Evolutionary conservation across 2,888 invertebrate species (phyloP).

Genomic region (Cantharis nigra): DNA sequence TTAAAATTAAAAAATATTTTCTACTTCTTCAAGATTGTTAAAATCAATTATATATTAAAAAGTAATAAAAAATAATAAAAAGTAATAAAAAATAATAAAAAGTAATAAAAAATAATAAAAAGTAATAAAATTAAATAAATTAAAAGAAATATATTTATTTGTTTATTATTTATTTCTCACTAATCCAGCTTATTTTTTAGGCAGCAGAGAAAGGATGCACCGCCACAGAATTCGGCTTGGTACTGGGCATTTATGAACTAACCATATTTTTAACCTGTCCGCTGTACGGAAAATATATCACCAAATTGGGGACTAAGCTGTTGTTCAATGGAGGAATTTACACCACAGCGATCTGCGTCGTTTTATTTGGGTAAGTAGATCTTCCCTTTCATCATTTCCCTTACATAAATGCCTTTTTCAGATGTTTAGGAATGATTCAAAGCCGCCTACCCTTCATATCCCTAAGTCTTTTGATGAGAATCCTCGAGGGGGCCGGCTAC

Average conservation of each 20-base stretch:
- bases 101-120: no score
- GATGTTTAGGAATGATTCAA: conserved; percentile 70
- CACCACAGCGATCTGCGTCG: conserved; percentile 80
- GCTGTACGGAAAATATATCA: conserved; percentile 78
- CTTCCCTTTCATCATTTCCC: not conserved
- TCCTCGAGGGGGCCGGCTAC: conserved; percentile 83
- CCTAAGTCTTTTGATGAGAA: conserved; percentile 77
- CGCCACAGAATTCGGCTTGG: conserved; percentile 83
- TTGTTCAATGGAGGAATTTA: conserved; percentile 83
- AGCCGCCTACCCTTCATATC: conserved; percentile 75
- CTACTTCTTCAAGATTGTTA: no score
- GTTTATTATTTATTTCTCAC: no score
- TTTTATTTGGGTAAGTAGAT: conserved; percentile 75
- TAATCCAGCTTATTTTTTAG: conserved; percentile 54
- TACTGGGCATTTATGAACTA: conserved; percentile 85
- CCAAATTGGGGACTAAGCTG: conserved; percentile 76
- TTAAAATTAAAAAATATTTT: no score
- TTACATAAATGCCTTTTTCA: conserved; percentile 49
- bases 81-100: no score
- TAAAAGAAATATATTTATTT: no score
- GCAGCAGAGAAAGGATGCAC: conserved; percentile 81
- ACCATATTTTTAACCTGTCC: conserved; percentile 82
- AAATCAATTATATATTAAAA: no score
- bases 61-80: no score
- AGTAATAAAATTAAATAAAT: no score